Percentiles rank a stretch among this genome's conserved stretches.
These are phyloP conservation scores for Serinus canaria DNA, from an alignment of 2,113 vertebrate genomes.

Conservation along the genomic window DNA sequence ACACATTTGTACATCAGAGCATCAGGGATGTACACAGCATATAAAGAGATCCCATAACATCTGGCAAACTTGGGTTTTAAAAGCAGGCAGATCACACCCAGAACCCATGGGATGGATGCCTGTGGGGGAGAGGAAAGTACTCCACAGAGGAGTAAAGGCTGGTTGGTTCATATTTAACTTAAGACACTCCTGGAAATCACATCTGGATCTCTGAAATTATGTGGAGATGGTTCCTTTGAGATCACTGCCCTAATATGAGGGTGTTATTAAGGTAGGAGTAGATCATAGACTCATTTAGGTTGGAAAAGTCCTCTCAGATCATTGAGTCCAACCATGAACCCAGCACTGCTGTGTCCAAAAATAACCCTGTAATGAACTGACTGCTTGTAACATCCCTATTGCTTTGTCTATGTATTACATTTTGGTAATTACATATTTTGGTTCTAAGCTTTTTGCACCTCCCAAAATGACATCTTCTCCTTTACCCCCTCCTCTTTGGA, in stretches of 20 bases:
- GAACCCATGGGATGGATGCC: background rate
- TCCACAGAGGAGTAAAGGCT: background rate
- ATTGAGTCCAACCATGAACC: background rate
- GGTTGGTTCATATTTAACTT: background rate
- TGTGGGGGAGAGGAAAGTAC: background rate
- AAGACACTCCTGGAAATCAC: background rate
- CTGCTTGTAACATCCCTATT: background rate
- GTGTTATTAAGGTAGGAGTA: background rate
- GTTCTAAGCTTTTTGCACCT: background rate
- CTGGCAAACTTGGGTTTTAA: background rate
- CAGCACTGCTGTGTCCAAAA: background rate
- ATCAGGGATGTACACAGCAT: background rate
- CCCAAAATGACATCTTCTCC: background rate
- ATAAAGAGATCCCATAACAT: background rate
- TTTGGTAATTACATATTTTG: background rate
- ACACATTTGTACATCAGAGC: accelerated
- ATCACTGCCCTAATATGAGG: background rate
- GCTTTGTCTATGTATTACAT: accelerated
- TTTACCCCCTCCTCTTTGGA: background rate
- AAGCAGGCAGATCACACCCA: background rate
- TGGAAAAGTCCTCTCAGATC: background rate
- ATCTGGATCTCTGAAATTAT: background rate
- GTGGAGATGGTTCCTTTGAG: background rate
- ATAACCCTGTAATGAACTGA: background rate
- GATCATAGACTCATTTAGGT: background rate